Base-by-base conservation (phyloP, 2,888 invertebrate species). In the Beris morrisii region DNA sequence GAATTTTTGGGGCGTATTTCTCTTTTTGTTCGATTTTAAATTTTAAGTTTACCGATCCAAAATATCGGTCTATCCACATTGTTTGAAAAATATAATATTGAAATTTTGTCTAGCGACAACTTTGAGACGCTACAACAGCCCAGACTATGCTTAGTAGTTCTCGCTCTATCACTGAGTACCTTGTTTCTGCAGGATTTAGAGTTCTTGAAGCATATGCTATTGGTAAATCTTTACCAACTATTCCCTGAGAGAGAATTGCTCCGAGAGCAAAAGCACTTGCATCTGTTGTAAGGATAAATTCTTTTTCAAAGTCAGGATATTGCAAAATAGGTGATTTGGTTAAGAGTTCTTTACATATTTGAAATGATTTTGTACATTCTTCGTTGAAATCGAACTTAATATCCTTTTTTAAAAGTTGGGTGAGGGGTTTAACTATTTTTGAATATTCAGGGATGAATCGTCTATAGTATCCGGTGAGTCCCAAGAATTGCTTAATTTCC, bases 81-180 rank as follows among this genome's bases (percentile, higher is more conserved):
- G n/a, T n/a, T n/a, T n/a, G n/a, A n/a, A n/a, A n/a, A n/a, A n/a
- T n/a, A n/a, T n/a, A n/a, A n/a, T n/a, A n/a, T n/a, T n/a, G n/a
- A n/a, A n/a, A n/a, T n/a, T n/a, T n/a, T n/a, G n/a, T n/a, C n/a
- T n/a, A n/a, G n/a, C n/a, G n/a, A n/a, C n/a, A n/a, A n/a, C n/a
- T n/a, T n/a, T n/a, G n/a, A n/a, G n/a, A n/a, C n/a, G n/a, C n/a
- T n/a, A n/a, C n/a, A n/a, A n/a, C n/a, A 0, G 74, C 75, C 74
- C 73, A 76, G 1, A 68, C 65, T 5, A 77, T 73, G 0, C 71
- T 72, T 48, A 76, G 46, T 2, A 76, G 56, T 70, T 78, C 77
- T 55, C 75, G 76, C 64, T 78, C 76, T 9, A 75, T 72, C 2
- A 71, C 70, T 3, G 69, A 69, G 45, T 75, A 75, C 38, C 70